A percentile compares a stretch with the other conserved stretches of the same genome.
Conservation (phyloP, 2,888 invertebrate species). For the Cephus pulcher region DNA sequence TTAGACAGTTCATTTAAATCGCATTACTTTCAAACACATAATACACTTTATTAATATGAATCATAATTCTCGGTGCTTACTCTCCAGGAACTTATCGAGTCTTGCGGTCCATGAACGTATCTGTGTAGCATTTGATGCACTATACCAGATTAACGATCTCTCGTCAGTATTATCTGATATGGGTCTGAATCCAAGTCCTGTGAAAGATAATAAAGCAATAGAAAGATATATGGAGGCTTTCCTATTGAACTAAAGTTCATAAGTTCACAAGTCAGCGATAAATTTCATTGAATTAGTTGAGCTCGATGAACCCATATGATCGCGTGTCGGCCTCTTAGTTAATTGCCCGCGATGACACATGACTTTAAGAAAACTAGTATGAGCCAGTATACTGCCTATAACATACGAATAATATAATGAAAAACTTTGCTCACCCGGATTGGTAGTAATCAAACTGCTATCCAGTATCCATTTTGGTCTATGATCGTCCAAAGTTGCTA, state of each 20-base stretch:
- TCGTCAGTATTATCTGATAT: conserved; percentile 69
- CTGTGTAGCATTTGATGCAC: conserved; percentile 68
- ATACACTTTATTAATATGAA: not conserved
- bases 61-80: conserved; percentile 63
- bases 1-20: not conserved
- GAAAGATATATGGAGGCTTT: not conserved
- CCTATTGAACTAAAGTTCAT: not conserved
- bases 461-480: conserved; percentile 82
- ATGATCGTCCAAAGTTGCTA: conserved; percentile 76
- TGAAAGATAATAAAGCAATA: conserved; percentile 37
- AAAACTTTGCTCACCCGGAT: conserved; percentile 69
- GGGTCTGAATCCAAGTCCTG: conserved; percentile 77
- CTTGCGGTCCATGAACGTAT: conserved; percentile 70
- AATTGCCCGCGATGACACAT: not conserved
- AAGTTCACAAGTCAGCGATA: not conserved
- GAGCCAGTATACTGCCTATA: not conserved
- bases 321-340: not conserved
- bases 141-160: conserved; percentile 74
- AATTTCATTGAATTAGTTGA: not conserved
- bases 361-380: not conserved
- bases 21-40: not conserved
- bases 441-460: conserved; percentile 82
- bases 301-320: not conserved
- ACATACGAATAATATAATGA: not conserved
- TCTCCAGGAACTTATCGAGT: conserved; percentile 70